These are phyloP conservation scores for Anabacerthia variegaticeps DNA, from an alignment of 2,797 vertebrate genomes.

Conservation along the genomic window DNA sequence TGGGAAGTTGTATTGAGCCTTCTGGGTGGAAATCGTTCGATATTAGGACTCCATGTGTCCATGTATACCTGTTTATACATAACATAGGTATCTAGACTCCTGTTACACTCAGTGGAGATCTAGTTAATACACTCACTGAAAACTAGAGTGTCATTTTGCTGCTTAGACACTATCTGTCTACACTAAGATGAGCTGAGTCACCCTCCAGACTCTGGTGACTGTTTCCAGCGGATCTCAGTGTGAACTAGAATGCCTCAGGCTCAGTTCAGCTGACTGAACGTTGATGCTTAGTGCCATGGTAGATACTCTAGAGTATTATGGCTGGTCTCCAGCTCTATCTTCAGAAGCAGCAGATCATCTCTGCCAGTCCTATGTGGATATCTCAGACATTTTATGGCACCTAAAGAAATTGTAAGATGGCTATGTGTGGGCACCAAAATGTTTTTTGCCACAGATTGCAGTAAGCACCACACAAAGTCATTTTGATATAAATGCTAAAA, in stretches of 20 bases:
- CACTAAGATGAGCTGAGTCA: neutral
- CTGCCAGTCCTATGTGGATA: neutral
- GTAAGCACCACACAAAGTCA: neutral
- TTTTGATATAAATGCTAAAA: neutral
- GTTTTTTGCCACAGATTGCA: neutral
- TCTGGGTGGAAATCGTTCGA: neutral
- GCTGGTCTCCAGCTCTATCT: neutral
- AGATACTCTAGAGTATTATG: neutral
- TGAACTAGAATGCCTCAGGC: neutral
- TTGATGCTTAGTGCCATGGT: neutral
- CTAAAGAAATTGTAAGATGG: neutral
- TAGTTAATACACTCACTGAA: neutral
- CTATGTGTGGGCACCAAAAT: neutral
- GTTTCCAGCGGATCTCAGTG: neutral
- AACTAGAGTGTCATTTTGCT: neutral
- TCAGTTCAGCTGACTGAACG: neutral
- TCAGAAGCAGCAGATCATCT: neutral
- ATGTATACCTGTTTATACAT: neutral
- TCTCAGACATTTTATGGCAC: neutral
- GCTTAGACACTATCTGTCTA: neutral
- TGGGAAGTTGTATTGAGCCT: neutral
- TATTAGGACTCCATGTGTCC: neutral
- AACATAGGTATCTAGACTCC: neutral
- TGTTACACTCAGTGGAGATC: neutral
- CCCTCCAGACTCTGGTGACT: neutral